phyloP scores from a whole-genome alignment of 2,797 vertebrate genomes.

The Falco naumanni region DNA sequence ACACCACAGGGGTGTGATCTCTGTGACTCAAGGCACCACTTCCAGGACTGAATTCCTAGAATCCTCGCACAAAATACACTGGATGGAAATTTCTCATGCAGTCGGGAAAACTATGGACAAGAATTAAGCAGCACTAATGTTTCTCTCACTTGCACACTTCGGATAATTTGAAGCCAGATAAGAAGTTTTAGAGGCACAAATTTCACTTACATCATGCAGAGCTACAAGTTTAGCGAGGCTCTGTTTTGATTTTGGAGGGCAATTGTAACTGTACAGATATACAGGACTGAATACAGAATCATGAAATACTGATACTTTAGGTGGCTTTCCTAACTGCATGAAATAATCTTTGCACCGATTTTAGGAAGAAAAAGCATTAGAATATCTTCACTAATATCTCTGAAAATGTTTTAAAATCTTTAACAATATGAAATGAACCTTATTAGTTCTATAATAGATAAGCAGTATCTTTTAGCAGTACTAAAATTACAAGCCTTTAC shows the following conservation, averaged over 20 bases:
- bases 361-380: neutral
- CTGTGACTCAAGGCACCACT: neutral
- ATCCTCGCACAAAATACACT: neutral
- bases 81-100: slow-evolving; percentile 6
- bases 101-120: neutral
- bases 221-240: neutral
- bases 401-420: neutral
- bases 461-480: no score
- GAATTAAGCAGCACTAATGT: neutral
- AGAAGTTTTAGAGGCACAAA: neutral
- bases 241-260: neutral
- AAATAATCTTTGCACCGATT: neutral
- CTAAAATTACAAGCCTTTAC: neutral
- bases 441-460: neutral
- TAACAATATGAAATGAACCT: neutral
- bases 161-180: neutral
- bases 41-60: slow-evolving; percentile 38
- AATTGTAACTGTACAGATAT: neutral
- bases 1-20: fast-evolving
- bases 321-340: neutral
- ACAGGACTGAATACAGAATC: neutral
- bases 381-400: slow-evolving; percentile 48
- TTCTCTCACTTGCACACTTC: neutral
- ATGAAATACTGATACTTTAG: neutral
- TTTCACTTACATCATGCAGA: neutral